A percentile compares a stretch with the other conserved stretches of the same genome.
These are phyloP conservation scores for Leptopilina boulardi DNA, from an alignment of 1,140 invertebrate genomes.

Conservation along the genomic window DNA sequence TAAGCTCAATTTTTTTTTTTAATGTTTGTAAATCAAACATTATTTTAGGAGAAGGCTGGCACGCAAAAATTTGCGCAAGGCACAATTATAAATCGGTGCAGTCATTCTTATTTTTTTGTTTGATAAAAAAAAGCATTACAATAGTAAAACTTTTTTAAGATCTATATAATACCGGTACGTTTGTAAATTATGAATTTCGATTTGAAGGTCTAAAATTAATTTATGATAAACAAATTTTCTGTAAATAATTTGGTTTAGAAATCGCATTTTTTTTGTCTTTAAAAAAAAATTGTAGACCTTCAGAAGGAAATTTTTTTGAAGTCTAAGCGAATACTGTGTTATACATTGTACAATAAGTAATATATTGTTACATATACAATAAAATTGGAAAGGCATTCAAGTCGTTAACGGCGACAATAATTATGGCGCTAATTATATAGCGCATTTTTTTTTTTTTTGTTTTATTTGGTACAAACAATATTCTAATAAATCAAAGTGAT, in stretches of 20 bases:
- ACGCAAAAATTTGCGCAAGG: slow-evolving; percentile 26
- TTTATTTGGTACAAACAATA: slow-evolving; percentile 24
- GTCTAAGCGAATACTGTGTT: slow-evolving; percentile 12
- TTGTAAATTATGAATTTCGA: neutral
- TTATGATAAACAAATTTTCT: neutral
- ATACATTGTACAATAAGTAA: slow-evolving; percentile 3
- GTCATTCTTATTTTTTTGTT: neutral
- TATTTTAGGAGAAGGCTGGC: slow-evolving; percentile 13
- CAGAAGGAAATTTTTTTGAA: neutral
- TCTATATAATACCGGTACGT: neutral
- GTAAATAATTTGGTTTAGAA: no score
- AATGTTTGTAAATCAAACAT: neutral
- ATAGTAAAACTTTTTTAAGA: neutral
- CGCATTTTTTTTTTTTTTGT: neutral
- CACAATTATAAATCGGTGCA: slow-evolving; percentile 26
- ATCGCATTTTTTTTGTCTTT: neutral
- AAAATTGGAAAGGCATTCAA: slow-evolving; percentile 17
- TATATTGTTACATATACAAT: neutral
- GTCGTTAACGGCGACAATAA: slow-evolving; percentile 25
- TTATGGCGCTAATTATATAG: neutral
- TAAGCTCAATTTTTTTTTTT: neutral
- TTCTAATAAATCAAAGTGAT: slow-evolving; percentile 47
- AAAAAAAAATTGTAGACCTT: neutral
- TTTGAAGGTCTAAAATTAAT: neutral
- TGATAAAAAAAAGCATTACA: slow-evolving; percentile 23